These are phyloP conservation scores for Paramuricea clavata DNA, from an alignment of 92 coral and sea anemone species.

Conservation along the genomic window DNA sequence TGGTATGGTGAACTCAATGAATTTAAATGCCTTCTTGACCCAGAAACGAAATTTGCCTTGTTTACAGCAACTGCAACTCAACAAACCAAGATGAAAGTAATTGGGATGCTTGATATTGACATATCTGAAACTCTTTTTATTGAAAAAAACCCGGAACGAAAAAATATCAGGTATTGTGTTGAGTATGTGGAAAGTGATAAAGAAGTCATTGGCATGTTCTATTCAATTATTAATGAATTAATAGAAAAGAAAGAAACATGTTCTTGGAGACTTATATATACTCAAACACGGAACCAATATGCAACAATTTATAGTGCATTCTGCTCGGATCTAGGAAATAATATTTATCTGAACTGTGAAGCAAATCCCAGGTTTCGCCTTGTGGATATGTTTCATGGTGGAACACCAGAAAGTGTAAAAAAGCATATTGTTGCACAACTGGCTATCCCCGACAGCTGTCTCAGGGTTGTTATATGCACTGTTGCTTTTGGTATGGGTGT, in stretches of 20 bases:
- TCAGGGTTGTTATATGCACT: constrained; percentile 1
- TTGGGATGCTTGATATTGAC: background rate
- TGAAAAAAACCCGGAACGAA: constrained; percentile 19
- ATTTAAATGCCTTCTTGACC: constrained; percentile 28
- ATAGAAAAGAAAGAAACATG: background rate
- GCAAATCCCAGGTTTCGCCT: background rate
- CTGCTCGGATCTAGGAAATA: background rate
- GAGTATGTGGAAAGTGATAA: background rate
- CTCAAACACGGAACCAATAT: background rate
- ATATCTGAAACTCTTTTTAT: background rate
- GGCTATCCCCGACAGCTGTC: background rate
- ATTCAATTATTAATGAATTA: background rate
- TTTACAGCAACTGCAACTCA: constrained; percentile 32
- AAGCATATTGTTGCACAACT: constrained; percentile 5
- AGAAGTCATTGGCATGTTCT: background rate
- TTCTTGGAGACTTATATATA: background rate
- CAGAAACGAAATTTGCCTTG: constrained; percentile 8
- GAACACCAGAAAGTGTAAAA: constrained; percentile 5
- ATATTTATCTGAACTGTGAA: background rate
- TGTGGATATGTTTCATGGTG: constrained; percentile 23
- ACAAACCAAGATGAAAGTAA: constrained; percentile 1
- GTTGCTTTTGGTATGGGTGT: constrained; percentile 22
- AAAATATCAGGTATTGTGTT: constrained; percentile 19
- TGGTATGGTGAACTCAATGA: constrained; percentile 28
- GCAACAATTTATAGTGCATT: background rate